These are phyloP conservation scores for Athalia rosae DNA, from an alignment of 2,888 invertebrate genomes.

Conservation along the genomic window DNA sequence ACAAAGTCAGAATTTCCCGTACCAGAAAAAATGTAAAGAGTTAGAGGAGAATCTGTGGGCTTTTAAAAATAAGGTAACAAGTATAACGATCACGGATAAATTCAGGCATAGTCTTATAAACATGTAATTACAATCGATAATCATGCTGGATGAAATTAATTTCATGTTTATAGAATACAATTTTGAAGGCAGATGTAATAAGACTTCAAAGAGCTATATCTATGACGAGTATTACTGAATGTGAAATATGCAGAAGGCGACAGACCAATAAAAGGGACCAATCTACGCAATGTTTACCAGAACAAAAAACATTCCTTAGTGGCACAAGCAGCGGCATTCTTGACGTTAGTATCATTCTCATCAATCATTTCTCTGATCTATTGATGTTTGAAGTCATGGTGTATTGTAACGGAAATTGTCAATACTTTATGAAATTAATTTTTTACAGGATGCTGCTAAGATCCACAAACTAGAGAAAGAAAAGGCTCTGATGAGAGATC, in stretches of 20 bases:
- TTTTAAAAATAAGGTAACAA: constrained; percentile 58
- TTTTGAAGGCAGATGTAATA: constrained; percentile 55
- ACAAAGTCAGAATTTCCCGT: constrained; percentile 63
- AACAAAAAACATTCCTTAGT: constrained; percentile 51
- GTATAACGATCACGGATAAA: background rate
- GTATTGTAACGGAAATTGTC: background rate
- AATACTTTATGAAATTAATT: background rate
- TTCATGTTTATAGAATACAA: constrained; percentile 52
- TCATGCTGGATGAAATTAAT: constrained; percentile 16
- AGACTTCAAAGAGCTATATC: constrained; percentile 56
- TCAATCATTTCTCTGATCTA: background rate
- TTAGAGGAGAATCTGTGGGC: constrained; percentile 59
- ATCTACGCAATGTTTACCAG: constrained; percentile 59
- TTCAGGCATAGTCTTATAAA: background rate
- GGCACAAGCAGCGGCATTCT: constrained; percentile 60
- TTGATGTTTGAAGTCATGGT: constrained; percentile 3
- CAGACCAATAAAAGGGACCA: constrained; percentile 59
- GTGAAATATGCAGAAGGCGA: constrained; percentile 59
- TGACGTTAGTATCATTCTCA: constrained; percentile 56
- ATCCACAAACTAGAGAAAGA: constrained; percentile 75
- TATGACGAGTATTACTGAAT: constrained; percentile 57
- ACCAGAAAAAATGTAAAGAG: constrained; percentile 64
- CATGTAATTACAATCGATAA: background rate
- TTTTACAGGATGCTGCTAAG: constrained; percentile 74
- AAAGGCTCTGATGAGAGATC: constrained; percentile 72